phyloP scores from a whole-genome alignment of 1,140 invertebrate genomes.

The Zaprionus davidi region DNA sequence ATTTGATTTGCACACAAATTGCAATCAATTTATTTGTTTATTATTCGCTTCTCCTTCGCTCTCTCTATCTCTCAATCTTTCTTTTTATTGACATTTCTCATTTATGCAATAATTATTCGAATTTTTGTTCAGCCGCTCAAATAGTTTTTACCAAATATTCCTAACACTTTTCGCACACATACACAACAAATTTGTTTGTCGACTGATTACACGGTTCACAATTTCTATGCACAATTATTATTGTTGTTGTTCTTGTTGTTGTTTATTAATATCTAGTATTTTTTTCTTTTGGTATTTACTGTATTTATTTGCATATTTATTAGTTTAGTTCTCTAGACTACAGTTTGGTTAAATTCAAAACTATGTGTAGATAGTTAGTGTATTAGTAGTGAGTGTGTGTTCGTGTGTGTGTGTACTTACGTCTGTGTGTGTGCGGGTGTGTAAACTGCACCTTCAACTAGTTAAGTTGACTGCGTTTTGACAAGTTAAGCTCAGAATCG shows the following conservation, averaged over 20 bases:
- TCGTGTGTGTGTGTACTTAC: slow-evolving; percentile 6
- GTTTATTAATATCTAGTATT: slow-evolving; percentile 2
- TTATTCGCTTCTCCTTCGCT: slow-evolving; percentile 19
- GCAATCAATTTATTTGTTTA: slow-evolving; percentile 41
- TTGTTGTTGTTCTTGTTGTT: slow-evolving; percentile 28
- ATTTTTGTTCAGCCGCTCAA: slow-evolving; percentile 21
- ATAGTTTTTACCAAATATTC: slow-evolving; percentile 34
- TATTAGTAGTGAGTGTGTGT: slow-evolving; percentile 1
- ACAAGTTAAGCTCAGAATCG: neutral
- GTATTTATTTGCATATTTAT: slow-evolving; percentile 44
- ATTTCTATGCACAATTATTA: slow-evolving; percentile 60
- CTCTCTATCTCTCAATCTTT: neutral
- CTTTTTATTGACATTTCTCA: slow-evolving; percentile 32
- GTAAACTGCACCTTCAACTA: neutral
- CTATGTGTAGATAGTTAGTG: slow-evolving; percentile 29
- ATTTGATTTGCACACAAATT: slow-evolving; percentile 41
- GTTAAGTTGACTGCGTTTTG: neutral
- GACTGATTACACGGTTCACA: slow-evolving; percentile 8
- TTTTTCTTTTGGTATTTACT: slow-evolving; percentile 32
- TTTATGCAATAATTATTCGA: slow-evolving; percentile 32
- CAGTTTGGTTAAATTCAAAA: slow-evolving; percentile 43
- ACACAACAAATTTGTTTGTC: slow-evolving; percentile 21
- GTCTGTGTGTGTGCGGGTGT: neutral
- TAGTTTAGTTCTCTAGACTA: slow-evolving; percentile 47
- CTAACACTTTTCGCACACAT: slow-evolving; percentile 39